Percentiles rank a stretch among this genome's conserved stretches.
Evolutionary conservation across 2,113 vertebrate genomes (phyloP).

Genomic region (Laticauda colubrina): DNA sequence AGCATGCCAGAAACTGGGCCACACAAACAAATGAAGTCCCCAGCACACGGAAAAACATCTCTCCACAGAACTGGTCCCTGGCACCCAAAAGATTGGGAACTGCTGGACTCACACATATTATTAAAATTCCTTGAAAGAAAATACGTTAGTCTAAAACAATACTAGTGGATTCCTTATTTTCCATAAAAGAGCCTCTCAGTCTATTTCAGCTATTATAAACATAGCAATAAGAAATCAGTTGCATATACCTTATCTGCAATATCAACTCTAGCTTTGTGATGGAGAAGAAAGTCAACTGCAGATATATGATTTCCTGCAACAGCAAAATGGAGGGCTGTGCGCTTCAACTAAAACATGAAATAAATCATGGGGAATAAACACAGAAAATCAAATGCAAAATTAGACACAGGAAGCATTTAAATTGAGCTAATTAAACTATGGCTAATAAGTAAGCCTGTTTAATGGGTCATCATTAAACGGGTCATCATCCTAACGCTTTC

Average conservation of each 20-base stretch:
- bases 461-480: not conserved
- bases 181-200: not conserved
- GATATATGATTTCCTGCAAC: constrained; percentile 76
- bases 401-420: not conserved
- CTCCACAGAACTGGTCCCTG: not conserved
- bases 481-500: not conserved
- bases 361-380: constrained; percentile 4
- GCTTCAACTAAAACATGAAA: constrained; percentile 72
- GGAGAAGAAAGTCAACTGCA: constrained; percentile 78
- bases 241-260: constrained; percentile 82
- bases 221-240: not conserved
- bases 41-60: not conserved
- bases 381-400: not conserved
- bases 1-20: not conserved
- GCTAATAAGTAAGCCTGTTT: not conserved
- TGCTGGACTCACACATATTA: not conserved
- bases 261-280: constrained; percentile 83
- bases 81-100: not conserved
- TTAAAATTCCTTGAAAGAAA: not conserved
- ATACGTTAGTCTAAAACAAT: not conserved
- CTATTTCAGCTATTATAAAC: not conserved
- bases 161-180: not conserved
- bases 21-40: not conserved
- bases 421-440: not conserved
- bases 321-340: constrained; percentile 85